A percentile compares a stretch with the other conserved stretches of the same genome.
These are phyloP conservation scores for Eupristina koningsbergeri DNA, from an alignment of 1,140 invertebrate genomes.

Conservation along the genomic window DNA sequence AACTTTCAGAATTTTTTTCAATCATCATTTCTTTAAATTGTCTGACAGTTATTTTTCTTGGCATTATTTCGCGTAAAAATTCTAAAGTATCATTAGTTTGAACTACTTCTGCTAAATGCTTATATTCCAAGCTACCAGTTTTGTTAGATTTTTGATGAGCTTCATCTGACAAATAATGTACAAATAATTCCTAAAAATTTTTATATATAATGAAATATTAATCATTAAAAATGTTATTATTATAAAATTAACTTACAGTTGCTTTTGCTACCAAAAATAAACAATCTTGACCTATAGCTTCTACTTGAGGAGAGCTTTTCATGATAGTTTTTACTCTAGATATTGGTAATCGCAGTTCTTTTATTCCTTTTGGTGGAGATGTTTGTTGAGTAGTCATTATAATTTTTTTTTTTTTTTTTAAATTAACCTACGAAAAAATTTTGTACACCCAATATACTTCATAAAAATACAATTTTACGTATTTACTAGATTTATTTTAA, in stretches of 20 bases:
- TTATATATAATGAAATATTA: neutral
- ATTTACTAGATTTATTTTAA: too few species aligned
- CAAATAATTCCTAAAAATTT: constrained; percentile 77
- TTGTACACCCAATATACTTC: too few species aligned
- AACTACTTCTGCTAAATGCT: constrained; percentile 80
- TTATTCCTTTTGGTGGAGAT: constrained; percentile 59
- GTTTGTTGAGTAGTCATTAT: constrained; percentile 64
- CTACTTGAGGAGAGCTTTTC: constrained; percentile 89
- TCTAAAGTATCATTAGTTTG: constrained; percentile 79
- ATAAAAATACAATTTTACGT: too few species aligned
- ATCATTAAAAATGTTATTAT: neutral
- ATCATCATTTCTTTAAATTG: constrained; percentile 80
- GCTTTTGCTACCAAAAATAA: constrained; percentile 82
- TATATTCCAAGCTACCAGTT: constrained; percentile 77
- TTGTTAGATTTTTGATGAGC: constrained; percentile 73
- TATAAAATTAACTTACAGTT: constrained; percentile 75
- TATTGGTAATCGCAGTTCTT: constrained; percentile 76
- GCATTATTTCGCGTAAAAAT: constrained; percentile 81
- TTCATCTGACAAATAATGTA: constrained; percentile 78
- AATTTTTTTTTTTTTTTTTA: neutral
- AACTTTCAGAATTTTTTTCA: constrained; percentile 72
- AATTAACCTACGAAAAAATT: too few species aligned
- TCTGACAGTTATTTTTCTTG: constrained; percentile 80
- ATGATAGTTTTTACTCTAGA: constrained; percentile 87
- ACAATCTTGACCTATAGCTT: constrained; percentile 83